These are phyloP conservation scores for Bradypus variegatus DNA, from an alignment of 2,797 vertebrate genomes.

Conservation along the genomic window DNA sequence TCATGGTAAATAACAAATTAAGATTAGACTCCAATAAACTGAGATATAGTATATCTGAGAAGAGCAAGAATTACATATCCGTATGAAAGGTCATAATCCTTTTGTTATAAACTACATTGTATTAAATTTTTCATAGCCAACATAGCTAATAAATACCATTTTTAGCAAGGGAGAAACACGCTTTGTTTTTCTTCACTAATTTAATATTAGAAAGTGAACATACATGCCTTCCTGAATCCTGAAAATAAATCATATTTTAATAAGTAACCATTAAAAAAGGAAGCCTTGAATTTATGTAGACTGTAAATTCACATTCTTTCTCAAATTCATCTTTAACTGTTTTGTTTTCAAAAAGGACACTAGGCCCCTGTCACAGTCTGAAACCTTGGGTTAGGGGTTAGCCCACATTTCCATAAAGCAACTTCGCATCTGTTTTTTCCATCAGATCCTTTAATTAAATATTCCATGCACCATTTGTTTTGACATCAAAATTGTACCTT, in stretches of 20 bases:
- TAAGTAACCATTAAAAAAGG: background rate
- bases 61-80: background rate
- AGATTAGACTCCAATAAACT: background rate
- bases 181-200: background rate
- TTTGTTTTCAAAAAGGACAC: slow-evolving; percentile 14
- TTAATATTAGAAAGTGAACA: background rate
- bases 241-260: slow-evolving; percentile 6
- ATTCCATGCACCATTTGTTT: background rate
- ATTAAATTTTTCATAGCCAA: slow-evolving; percentile 45
- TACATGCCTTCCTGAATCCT: background rate
- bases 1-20: background rate
- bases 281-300: background rate
- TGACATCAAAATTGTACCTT: slow-evolving; percentile 21
- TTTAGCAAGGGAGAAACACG: background rate
- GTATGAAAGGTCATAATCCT: background rate
- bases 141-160: slow-evolving; percentile 34
- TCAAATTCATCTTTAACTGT: background rate
- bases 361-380: background rate
- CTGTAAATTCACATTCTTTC: background rate
- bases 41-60: background rate
- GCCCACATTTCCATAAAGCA: background rate
- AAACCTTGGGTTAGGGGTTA: no score
- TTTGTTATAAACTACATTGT: slow-evolving; percentile 12
- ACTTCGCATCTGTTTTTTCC: background rate
- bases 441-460: slow-evolving; percentile 35